Evolutionary conservation across 2,797 vertebrate species (phyloP).

Genomic region (Prionace glauca): DNA sequence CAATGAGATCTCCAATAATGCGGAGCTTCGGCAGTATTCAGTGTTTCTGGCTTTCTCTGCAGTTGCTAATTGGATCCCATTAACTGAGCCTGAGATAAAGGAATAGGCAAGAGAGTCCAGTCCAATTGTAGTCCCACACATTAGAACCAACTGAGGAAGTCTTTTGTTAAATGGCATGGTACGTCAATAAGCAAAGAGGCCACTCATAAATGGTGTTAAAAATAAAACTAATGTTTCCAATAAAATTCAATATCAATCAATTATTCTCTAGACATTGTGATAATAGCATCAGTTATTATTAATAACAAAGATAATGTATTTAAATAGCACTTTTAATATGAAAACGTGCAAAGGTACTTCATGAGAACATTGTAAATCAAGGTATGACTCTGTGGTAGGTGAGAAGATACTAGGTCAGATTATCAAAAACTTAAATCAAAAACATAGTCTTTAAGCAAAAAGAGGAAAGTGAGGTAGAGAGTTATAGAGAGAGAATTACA

Average conservation of each 20-base stretch:
- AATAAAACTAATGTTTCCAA: neutral
- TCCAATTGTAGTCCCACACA: neutral
- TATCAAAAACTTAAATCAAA: too few relatives aligned
- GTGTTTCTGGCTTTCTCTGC: neutral
- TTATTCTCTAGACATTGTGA: neutral
- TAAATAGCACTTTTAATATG: too few relatives aligned
- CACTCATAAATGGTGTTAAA: neutral
- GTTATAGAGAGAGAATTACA: too few relatives aligned
- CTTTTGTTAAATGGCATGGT: neutral
- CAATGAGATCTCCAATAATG: neutral
- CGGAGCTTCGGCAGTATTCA: neutral
- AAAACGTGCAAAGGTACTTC: too few relatives aligned
- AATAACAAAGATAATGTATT: too few relatives aligned
- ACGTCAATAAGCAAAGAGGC: neutral
- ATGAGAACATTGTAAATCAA: too few relatives aligned
- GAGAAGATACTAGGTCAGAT: too few relatives aligned
- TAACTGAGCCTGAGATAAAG: neutral
- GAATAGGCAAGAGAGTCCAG: neutral
- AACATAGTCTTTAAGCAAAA: too few relatives aligned
- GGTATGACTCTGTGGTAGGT: too few relatives aligned
- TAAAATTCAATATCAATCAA: neutral
- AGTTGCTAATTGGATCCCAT: conserved; percentile 20
- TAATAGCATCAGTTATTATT: neutral
- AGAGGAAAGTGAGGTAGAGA: too few relatives aligned
- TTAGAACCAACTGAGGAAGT: neutral